Evolutionary conservation across 64 coral and sea anemone species (phyloP).

Genomic region (Stichodactyla helianthus): DNA sequence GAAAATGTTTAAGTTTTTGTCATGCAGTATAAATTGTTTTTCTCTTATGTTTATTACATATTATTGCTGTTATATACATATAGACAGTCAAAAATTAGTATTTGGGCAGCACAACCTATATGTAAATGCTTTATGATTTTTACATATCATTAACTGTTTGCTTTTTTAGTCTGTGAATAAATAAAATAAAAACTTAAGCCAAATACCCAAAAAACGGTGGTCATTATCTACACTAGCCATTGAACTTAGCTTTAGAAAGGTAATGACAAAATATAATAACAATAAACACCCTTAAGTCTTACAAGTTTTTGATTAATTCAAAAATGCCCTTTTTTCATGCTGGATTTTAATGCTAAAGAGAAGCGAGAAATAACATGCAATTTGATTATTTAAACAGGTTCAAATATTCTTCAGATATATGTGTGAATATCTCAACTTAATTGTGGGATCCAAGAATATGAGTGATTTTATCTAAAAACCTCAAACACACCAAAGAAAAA

Average conservation of each 20-base stretch:
- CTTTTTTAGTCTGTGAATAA: background rate
- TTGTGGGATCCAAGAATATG: background rate
- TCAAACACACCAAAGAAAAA: background rate
- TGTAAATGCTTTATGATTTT: background rate
- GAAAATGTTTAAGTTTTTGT: background rate
- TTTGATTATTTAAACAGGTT: background rate
- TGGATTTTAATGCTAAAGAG: no score
- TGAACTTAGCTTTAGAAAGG: background rate
- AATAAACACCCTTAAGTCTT: background rate
- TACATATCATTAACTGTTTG: background rate
- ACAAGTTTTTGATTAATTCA: no score
- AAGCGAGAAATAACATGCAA: no score
- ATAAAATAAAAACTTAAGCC: background rate
- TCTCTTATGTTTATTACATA: background rate
- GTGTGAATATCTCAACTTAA: background rate
- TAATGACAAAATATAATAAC: background rate
- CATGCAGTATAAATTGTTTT: background rate
- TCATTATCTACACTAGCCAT: background rate
- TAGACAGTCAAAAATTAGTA: background rate
- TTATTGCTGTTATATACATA: background rate
- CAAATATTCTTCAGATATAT: background rate
- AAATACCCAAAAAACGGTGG: background rate
- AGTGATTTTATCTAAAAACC: background rate
- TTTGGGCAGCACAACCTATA: background rate
- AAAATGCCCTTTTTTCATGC: no score